Percentiles rank a stretch among this genome's conserved stretches.
Conservation (phyloP, 2,888 invertebrate genomes). For the Eucera pruinosa region DNA sequence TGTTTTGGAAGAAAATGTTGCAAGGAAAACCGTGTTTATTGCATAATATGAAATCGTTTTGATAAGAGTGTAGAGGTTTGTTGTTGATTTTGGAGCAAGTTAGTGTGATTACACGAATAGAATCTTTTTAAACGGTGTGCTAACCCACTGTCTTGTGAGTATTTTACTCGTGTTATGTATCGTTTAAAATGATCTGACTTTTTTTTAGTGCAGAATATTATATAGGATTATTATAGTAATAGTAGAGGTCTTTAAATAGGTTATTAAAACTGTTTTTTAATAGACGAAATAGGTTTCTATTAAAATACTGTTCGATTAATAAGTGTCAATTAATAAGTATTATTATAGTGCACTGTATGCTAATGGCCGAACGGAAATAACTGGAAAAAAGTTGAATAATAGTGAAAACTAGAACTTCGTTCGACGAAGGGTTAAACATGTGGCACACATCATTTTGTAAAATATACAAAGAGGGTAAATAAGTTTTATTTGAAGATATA, state of each 20-base stretch:
- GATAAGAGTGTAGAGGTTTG: background rate
- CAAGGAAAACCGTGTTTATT: background rate
- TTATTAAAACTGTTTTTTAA: too few relatives aligned
- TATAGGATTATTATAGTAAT: too few relatives aligned
- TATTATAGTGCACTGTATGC: background rate
- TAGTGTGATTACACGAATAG: background rate
- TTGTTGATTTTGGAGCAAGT: background rate
- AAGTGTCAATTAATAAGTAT: conserved; percentile 14
- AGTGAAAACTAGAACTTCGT: too few relatives aligned
- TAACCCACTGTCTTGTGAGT: background rate
- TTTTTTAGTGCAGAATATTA: too few relatives aligned
- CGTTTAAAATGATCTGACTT: background rate
- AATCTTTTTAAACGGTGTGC: background rate
- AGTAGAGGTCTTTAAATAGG: background rate
- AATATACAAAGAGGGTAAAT: background rate
- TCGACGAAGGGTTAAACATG: conserved; percentile 6
- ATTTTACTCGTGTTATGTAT: background rate
- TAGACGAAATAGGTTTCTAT: background rate
- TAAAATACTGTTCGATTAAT: conserved; percentile 12
- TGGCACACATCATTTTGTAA: background rate
- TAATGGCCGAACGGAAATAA: too few relatives aligned
- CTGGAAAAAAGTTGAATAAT: too few relatives aligned
- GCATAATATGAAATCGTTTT: background rate
- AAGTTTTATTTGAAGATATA: conserved; percentile 6
- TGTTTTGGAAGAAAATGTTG: background rate